Evolutionary conservation across 2,888 invertebrate species (phyloP).

Genomic region (Cheilosia variabilis): DNA sequence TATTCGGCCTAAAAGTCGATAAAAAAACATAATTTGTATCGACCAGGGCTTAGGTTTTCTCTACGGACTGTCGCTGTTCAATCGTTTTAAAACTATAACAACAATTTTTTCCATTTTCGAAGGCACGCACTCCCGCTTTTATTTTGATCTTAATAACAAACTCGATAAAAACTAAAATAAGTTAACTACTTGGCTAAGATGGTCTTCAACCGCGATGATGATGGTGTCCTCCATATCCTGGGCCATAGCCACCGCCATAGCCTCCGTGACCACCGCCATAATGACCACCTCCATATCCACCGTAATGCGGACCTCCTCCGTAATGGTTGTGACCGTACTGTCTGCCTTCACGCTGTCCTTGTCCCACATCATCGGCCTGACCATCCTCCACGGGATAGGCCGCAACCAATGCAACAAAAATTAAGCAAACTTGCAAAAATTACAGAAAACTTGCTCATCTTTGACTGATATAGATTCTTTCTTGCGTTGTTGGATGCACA

Average conservation of each 20-base stretch:
- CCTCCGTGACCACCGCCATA: conserved; percentile 43
- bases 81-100: no score
- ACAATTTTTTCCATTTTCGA: not conserved
- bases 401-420: conserved; percentile 7
- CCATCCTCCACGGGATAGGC: conserved; percentile 41
- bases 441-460: conserved; percentile 49
- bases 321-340: conserved; percentile 40
- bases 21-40: no score
- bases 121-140: not conserved
- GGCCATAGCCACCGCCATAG: conserved; percentile 22
- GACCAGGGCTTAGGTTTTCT: no score
- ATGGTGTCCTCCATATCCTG: conserved; percentile 3
- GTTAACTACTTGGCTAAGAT: not conserved
- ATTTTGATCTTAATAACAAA: not conserved
- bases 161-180: not conserved
- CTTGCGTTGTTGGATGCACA: no score
- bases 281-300: conserved; percentile 38
- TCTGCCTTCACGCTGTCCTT: conserved; percentile 34
- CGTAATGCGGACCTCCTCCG: conserved; percentile 12
- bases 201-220: not conserved
- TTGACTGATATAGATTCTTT: not conserved
- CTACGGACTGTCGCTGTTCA: no score
- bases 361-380: not conserved
- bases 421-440: conserved; percentile 37
- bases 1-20: no score